phyloP scores from a whole-genome alignment of 2,113 vertebrate species.

The Microcebus tavaratra region DNA sequence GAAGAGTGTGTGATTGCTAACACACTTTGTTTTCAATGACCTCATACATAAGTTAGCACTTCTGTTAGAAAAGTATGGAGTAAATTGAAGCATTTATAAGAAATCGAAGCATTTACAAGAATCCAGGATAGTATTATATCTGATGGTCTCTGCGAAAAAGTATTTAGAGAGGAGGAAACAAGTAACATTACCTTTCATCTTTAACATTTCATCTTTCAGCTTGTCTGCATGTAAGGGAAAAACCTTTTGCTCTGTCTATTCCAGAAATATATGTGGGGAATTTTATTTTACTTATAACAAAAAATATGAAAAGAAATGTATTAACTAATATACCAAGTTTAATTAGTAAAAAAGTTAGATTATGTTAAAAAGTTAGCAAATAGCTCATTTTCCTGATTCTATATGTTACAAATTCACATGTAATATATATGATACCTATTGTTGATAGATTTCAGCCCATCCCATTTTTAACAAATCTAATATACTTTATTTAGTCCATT shows the following conservation, averaged over 20 bases:
- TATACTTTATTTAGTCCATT: conserved; percentile 37
- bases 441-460: conserved; percentile 50
- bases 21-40: not conserved
- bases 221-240: not conserved
- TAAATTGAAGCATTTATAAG: not conserved
- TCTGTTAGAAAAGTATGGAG: not conserved
- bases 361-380: not conserved
- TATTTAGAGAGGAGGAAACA: not conserved
- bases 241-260: conserved; percentile 56
- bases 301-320: not conserved
- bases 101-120: not conserved
- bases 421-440: not conserved
- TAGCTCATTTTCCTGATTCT: conserved; percentile 38
- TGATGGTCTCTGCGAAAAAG: not conserved
- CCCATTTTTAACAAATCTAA: conserved; percentile 51
- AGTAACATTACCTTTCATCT: not conserved
- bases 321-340: not conserved
- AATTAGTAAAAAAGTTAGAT: not conserved
- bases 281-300: conserved; percentile 14
- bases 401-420: conserved; percentile 17
- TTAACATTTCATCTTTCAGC: not conserved
- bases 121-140: not conserved
- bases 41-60: not conserved
- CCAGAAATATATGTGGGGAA: not conserved
- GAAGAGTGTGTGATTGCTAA: not conserved